Evolutionary conservation across 2,113 vertebrate genomes (phyloP), one percentile per base, ranked within the genome.

Genomic region (Phyllostomus hastatus): DNA sequence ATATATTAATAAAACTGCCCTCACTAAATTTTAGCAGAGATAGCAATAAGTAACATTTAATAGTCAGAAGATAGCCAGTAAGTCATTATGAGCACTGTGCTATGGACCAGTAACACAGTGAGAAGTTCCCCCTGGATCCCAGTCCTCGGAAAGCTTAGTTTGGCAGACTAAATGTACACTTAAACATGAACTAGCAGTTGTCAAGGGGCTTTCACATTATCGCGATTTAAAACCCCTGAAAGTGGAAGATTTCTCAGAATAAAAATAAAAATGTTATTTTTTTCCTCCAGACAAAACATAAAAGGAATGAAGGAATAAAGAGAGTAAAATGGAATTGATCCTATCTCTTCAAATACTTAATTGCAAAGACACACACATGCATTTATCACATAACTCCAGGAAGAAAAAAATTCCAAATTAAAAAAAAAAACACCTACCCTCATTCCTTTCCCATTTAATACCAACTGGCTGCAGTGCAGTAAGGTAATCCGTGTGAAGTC

Each of bases 201-300:
- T 90, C 75, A 73, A 79, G 78, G 38, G 50, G 43, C 80, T 46
- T 66, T 90, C 19, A 59, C 0, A 9, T 38, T 78, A 66, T 82
- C 43, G 64, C 61, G 33, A 93, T 43, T 28, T 89, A 38, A 94
- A 94, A 81, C 0, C 10, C 61, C 33, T 48, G 15, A 31, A 46
- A 85, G 70, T 41, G 54, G 57, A 7, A 41, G 70, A 61, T 43
- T 95, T 93, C 78, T 88, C 57, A 93, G 24, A 28, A 88, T 91
- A 54, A 95, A 86, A 92, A 91, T 57, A 66, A 93, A 76, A 89
- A 84, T 78, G 59, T 15, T 52, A 31, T 59, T 86, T 88, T 90
- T 95, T 41, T 6, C 20, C 57, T 84, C 48, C 50, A 73, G 67
- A 95, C 12, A 67, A 78, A 91, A 46, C 46, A 72, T 20, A 17